A percentile compares a stretch with the other conserved stretches of the same genome.
Conservation (phyloP, 1,140 invertebrate species). For the Harpegnathos saltator region DNA sequence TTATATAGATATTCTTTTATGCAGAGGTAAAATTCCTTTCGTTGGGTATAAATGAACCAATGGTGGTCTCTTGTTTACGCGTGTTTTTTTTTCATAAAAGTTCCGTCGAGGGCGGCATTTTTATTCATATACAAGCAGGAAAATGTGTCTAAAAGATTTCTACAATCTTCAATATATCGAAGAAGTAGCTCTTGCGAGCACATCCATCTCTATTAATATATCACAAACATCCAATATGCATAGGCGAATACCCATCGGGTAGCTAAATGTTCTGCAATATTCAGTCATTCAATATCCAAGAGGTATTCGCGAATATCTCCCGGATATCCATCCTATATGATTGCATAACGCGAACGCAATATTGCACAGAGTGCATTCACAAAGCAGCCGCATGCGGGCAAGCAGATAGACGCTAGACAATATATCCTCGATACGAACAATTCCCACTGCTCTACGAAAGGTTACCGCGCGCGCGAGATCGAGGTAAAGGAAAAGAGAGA, state of each 20-base stretch:
- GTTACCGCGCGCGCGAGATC: conserved; percentile 4
- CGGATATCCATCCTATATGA: conserved; percentile 12
- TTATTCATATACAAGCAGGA: not conserved
- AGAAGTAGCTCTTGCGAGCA: not conserved
- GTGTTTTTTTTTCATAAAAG: not conserved
- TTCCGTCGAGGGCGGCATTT: not conserved
- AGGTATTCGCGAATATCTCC: conserved; percentile 7
- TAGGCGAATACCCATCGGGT: not conserved
- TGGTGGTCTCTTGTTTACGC: no score
- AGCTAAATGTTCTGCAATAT: conserved; percentile 20
- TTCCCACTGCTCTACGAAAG: conserved; percentile 48
- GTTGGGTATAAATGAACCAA: not conserved
- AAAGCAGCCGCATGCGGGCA: conserved; percentile 4
- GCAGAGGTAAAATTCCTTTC: not conserved
- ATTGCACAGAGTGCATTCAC: not conserved
- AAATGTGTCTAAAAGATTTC: conserved; percentile 14
- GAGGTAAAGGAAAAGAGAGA: conserved; percentile 46
- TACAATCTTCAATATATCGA: not conserved
- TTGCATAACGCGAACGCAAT: conserved; percentile 4
- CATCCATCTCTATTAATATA: not conserved
- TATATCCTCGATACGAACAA: conserved; percentile 64
- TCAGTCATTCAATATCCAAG: conserved; percentile 40
- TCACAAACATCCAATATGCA: not conserved
- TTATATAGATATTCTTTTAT: no score
- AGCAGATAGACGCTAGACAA: conserved; percentile 37